Conservation (phyloP, 2,888 invertebrate genomes). For the Cephonodes hylas region DNA sequence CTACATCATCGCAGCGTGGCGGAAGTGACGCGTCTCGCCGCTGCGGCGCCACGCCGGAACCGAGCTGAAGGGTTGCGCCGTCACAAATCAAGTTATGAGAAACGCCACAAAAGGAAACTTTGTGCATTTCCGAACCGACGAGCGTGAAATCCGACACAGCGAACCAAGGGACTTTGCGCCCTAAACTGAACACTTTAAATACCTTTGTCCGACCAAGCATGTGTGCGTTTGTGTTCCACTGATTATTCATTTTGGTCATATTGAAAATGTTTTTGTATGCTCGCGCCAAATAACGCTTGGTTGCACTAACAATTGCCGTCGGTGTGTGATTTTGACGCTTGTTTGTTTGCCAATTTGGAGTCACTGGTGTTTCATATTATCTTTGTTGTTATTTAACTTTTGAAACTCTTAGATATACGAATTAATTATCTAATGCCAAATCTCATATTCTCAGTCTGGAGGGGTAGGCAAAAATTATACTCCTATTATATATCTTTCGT, state of each 20-base stretch:
- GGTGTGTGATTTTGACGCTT: neutral
- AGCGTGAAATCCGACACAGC: conserved; percentile 71
- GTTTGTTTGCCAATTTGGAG: neutral
- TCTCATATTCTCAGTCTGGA: too few species aligned
- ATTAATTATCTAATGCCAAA: too few species aligned
- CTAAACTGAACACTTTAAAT: conserved; percentile 40
- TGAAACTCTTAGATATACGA: too few species aligned
- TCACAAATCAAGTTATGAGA: conserved; percentile 81
- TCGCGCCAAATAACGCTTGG: conserved; percentile 11
- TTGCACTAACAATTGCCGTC: conserved; percentile 7
- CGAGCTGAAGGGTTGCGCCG: conserved; percentile 75
- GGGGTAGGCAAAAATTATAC: too few species aligned
- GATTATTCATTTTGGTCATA: conserved; percentile 49
- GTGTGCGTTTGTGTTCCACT: conserved; percentile 40
- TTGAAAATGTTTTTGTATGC: conserved; percentile 47
- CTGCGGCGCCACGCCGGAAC: conserved; percentile 75
- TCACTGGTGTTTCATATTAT: neutral
- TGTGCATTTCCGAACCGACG: conserved; percentile 76
- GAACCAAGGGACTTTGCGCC: conserved; percentile 38
- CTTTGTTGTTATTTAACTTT: neutral
- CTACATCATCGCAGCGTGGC: conserved; percentile 24
- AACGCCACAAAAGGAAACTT: conserved; percentile 81
- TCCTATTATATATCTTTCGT: too few species aligned
- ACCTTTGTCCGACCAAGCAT: conserved; percentile 20
- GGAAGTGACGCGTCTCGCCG: conserved; percentile 76